Conservation (phyloP, 2,113 vertebrate species). For the Hydrolagus affinis region DNA sequence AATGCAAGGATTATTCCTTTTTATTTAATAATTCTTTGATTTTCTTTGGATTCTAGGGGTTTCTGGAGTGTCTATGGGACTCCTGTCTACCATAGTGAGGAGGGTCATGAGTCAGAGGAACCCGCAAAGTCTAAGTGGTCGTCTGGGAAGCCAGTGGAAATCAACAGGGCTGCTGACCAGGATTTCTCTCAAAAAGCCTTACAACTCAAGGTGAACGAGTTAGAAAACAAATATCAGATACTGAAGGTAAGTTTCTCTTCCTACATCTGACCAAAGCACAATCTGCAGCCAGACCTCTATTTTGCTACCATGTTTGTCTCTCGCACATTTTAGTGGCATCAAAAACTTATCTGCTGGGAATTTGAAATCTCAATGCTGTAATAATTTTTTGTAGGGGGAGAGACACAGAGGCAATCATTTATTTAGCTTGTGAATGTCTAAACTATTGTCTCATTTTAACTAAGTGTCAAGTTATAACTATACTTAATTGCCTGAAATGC, state of each 20-base stretch:
- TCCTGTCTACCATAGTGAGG: not conserved
- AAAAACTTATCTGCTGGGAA: slow-evolving; percentile 20
- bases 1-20: no score
- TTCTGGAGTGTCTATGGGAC: slow-evolving; percentile 2
- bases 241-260: slow-evolving; percentile 15
- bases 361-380: not conserved
- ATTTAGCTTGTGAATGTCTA: not conserved
- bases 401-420: not conserved
- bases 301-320: slow-evolving; percentile 30
- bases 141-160: not conserved
- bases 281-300: slow-evolving; percentile 29
- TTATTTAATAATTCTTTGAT: not conserved
- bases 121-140: not conserved
- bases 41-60: slow-evolving; percentile 19
- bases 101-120: not conserved
- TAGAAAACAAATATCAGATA: not conserved
- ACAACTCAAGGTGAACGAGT: slow-evolving; percentile 16
- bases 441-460: not conserved
- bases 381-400: not conserved
- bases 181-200: slow-evolving; percentile 1
- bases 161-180: not conserved
- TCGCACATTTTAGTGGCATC: not conserved
- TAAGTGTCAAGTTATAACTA: no score
- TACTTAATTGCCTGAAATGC: not conserved
- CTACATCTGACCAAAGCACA: slow-evolving; percentile 6